Base-by-base conservation (phyloP, 2,888 invertebrate genomes). In the Graphium colonna region DNA sequence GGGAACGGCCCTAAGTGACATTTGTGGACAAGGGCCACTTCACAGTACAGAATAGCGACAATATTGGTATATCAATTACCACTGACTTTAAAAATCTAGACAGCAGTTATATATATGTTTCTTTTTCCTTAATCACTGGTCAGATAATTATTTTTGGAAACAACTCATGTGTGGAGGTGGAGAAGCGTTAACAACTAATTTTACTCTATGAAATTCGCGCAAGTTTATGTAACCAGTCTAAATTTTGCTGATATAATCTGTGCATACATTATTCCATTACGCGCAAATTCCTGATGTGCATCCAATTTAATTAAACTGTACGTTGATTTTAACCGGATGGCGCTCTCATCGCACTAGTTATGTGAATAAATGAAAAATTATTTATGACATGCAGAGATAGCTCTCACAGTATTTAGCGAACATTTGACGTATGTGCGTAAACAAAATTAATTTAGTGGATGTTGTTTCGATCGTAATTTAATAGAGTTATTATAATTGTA, bases 1-100 rank as follows among this genome's bases (percentile, higher is more conserved):
- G 40, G 33, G 45, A 50, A 45, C 21, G 50, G 45, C 26, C 50
- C 45, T 18, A 41, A 54, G 54, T 49, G 54, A 54, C 44, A n/a
- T 49, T 50, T 39, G 33, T 26, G 31, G 36, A 54, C 21, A 41
- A 54, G 36, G 41, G 41, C 26, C 45, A 49, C 45, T 45, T 33
- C 16, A 39, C 28, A 15, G 44, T 21, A 31, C 18, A 15, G 53
- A 18, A 44, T 43, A 44, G 31, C 17, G 43, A 43, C 38, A 43
- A 21, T n/a, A 36, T 12, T 13, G 36, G 36, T 12, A 36, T 12
- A 3, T 31, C 9, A 12, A 36, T 12, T 13, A 31, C 3, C 36
- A 13, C 21, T 21, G 21, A 21, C 5, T 21, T 21, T 3, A 21
- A n/a, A n/a, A n/a, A n/a, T n/a, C n/a, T n/a, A n/a, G n/a, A n/a